Conservation (phyloP, 2,797 vertebrate genomes). For the Aphelocoma californica region DNA sequence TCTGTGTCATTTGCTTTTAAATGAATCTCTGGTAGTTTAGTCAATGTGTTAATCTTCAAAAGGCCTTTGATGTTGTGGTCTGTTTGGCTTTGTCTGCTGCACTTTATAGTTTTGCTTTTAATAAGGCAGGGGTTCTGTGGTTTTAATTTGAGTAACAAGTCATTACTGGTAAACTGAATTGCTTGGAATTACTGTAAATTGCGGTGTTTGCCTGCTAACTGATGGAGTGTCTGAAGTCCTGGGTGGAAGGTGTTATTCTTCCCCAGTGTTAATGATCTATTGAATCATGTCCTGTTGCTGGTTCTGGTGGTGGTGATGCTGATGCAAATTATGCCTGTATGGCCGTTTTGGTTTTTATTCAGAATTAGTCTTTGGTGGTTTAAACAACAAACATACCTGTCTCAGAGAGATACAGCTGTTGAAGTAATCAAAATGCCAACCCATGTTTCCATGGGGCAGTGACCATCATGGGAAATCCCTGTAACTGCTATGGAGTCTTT, state of each 20-base stretch:
- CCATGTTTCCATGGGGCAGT: not conserved
- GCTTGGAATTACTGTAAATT: constrained; percentile 40
- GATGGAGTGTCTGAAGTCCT: not conserved
- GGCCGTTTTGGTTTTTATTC: not conserved
- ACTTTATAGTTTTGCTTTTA: constrained; percentile 47
- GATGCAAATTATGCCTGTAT: not conserved
- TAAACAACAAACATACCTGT: not conserved
- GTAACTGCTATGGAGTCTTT: not conserved
- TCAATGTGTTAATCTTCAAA: constrained; percentile 56
- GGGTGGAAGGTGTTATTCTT: not conserved
- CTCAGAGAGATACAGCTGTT: not conserved
- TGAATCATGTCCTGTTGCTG: not conserved
- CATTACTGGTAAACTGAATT: constrained; percentile 1
- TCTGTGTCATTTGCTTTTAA: constrained; percentile 27
- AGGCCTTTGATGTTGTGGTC: constrained; percentile 50
- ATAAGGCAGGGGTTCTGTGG: constrained; percentile 11
- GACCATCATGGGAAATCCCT: not conserved
- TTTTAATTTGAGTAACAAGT: constrained; percentile 28
- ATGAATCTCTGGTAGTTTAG: constrained; percentile 43
- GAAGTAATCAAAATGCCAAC: not conserved
- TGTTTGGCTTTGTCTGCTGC: constrained; percentile 46
- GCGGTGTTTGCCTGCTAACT: not conserved
- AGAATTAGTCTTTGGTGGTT: not conserved
- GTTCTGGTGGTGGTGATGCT: not conserved
- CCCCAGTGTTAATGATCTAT: not conserved